phyloP scores from a whole-genome alignment of 1,140 invertebrate genomes.

The Ceratoteleas bidentatus region DNA sequence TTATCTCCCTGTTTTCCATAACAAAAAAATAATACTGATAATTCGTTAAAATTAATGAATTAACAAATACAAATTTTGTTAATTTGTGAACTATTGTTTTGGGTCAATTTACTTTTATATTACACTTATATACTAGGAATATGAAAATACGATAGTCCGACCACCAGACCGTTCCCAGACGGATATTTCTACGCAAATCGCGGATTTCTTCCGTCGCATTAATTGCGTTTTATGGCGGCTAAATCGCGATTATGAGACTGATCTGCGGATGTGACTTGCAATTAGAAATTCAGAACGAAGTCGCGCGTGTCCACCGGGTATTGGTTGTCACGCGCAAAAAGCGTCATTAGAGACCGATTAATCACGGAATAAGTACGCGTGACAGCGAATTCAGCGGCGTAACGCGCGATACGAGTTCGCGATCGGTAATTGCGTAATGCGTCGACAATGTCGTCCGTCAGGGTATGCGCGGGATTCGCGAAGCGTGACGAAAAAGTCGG shows the following conservation, averaged over 20 bases:
- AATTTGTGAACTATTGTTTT: too few species aligned
- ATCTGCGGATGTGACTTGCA: constrained; percentile 28
- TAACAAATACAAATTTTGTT: too few species aligned
- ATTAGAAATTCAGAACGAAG: constrained; percentile 20
- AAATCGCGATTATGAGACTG: constrained; percentile 15
- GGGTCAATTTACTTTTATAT: too few species aligned
- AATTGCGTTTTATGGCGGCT: constrained; percentile 10
- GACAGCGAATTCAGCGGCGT: constrained; percentile 24
- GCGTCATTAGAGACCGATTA: constrained; percentile 33
- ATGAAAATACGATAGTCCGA: too few species aligned
- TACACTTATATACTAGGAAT: too few species aligned
- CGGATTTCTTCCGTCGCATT: background rate
- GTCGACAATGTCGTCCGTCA: constrained; percentile 21
- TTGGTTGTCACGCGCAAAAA: constrained; percentile 22
- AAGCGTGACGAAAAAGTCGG: constrained; percentile 9
- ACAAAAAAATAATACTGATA: too few species aligned
- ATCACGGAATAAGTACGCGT: constrained; percentile 21
- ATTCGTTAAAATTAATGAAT: too few species aligned
- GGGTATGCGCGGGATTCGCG: constrained; percentile 24
- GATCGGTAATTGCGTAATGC: constrained; percentile 40
- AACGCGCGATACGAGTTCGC: constrained; percentile 19
- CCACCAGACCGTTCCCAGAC: too few species aligned
- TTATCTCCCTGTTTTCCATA: too few species aligned
- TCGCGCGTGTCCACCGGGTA: background rate
- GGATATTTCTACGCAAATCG: too few species aligned